phyloP scores from a whole-genome alignment of 2,888 invertebrate genomes.

The Elysia crispata region DNA sequence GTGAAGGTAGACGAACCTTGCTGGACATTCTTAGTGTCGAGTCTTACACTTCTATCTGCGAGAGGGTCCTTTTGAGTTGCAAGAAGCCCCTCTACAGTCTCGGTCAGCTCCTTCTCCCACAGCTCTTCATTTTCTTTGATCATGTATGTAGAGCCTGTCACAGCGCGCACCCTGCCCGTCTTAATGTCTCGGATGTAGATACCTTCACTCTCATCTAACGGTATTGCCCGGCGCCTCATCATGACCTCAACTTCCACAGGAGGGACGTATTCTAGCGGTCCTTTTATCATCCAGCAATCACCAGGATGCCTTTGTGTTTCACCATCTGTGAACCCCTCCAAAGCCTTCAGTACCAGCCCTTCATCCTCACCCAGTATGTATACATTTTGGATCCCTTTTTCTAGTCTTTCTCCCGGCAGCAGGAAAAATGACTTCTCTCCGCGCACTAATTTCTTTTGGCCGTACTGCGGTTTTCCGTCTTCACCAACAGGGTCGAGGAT shows the following conservation, averaged over 20 bases:
- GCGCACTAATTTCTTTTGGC: constrained; percentile 78
- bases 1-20: no score
- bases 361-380: constrained; percentile 79
- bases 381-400: constrained; percentile 78
- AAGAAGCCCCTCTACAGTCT: constrained; percentile 75
- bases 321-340: constrained; percentile 61
- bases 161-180: constrained; percentile 77
- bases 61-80: constrained; percentile 76
- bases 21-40: not conserved
- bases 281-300: constrained; percentile 79
- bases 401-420: constrained; percentile 78
- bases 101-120: constrained; percentile 77
- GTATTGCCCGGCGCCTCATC: constrained; percentile 77
- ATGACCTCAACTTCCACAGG: constrained; percentile 79
- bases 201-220: constrained; percentile 80
- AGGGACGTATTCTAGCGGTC: constrained; percentile 79
- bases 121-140: constrained; percentile 78
- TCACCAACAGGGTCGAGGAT: constrained; percentile 78
- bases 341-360: constrained; percentile 78
- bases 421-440: constrained; percentile 79
- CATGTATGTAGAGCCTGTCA: constrained; percentile 79
- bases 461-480: constrained; percentile 77
- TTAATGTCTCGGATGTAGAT: constrained; percentile 79
- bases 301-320: constrained; percentile 74
- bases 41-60: constrained; percentile 74